phyloP scores from a whole-genome alignment of 2,113 vertebrate genomes.

The Orthonyx spaldingii region DNA sequence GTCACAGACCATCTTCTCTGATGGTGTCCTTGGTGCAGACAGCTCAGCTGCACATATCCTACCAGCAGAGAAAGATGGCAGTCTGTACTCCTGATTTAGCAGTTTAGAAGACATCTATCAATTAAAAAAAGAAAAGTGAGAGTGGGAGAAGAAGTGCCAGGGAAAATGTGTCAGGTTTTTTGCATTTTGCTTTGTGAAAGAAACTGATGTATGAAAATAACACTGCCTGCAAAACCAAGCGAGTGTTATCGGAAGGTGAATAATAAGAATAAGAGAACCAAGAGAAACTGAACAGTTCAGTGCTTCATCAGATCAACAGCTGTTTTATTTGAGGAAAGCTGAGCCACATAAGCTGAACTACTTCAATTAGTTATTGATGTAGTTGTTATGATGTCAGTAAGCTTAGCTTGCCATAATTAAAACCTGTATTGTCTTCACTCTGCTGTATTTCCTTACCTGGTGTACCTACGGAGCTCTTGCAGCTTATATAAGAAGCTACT shows the following conservation, averaged over 20 bases:
- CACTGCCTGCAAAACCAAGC: neutral
- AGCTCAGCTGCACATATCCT: neutral
- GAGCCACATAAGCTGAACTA: neutral
- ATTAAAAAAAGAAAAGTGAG: neutral
- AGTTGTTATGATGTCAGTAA: neutral
- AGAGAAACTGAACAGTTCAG: neutral
- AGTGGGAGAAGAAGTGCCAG: neutral
- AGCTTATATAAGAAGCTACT: neutral
- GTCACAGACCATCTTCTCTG: neutral
- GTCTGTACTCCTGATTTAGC: neutral
- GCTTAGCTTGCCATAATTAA: neutral
- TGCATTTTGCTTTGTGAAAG: neutral
- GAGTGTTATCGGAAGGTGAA: neutral
- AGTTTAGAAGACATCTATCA: neutral
- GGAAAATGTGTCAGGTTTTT: neutral
- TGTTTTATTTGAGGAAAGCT: neutral
- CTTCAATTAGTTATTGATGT: neutral
- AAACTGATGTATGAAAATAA: neutral
- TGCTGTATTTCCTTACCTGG: neutral
- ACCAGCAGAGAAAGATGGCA: neutral
- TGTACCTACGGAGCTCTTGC: neutral
- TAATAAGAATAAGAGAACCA: neutral
- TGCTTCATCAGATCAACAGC: neutral
- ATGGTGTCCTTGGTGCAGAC: neutral
- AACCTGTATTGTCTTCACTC: neutral